Conservation (phyloP, 2,797 vertebrate genomes). For the Aulostomus chinensis region DNA sequence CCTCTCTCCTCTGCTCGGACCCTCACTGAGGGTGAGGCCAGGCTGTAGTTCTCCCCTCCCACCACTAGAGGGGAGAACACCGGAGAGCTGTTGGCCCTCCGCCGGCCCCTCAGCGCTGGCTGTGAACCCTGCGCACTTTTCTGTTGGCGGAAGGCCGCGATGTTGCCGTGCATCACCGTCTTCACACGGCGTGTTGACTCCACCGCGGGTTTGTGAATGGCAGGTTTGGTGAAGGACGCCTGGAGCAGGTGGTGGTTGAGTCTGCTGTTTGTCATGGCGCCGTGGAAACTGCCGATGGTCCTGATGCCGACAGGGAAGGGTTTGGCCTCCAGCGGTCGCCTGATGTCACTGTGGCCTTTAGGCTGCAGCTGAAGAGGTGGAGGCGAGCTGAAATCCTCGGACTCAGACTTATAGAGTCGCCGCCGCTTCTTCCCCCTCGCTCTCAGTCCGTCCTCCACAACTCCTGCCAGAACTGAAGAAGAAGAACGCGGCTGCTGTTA, state of each 20-base stretch:
- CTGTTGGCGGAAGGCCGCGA: slow-evolving; percentile 63
- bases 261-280: slow-evolving; percentile 74
- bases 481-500: too few species aligned
- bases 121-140: slow-evolving; percentile 27
- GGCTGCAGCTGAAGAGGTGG: slow-evolving; percentile 56
- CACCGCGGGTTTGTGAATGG: slow-evolving; percentile 44
- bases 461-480: slow-evolving; percentile 30
- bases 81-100: slow-evolving; percentile 69
- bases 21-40: slow-evolving; percentile 69
- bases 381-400: slow-evolving; percentile 62
- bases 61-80: slow-evolving; percentile 75
- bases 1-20: slow-evolving; percentile 58
- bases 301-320: slow-evolving; percentile 66
- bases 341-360: slow-evolving; percentile 52
- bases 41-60: slow-evolving; percentile 78
- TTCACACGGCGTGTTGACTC: slow-evolving; percentile 46
- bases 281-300: slow-evolving; percentile 67
- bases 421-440: slow-evolving; percentile 72
- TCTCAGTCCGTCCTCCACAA: slow-evolving; percentile 54
- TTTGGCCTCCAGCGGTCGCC: slow-evolving; percentile 61
- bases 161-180: slow-evolving; percentile 37
- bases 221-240: slow-evolving; percentile 14
- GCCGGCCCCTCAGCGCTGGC: slow-evolving; percentile 59
- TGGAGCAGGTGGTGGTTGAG: slow-evolving; percentile 56
- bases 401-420: slow-evolving; percentile 80